Base-by-base conservation (phyloP, 1,140 invertebrate genomes). In the Heliothis subflexa region DNA sequence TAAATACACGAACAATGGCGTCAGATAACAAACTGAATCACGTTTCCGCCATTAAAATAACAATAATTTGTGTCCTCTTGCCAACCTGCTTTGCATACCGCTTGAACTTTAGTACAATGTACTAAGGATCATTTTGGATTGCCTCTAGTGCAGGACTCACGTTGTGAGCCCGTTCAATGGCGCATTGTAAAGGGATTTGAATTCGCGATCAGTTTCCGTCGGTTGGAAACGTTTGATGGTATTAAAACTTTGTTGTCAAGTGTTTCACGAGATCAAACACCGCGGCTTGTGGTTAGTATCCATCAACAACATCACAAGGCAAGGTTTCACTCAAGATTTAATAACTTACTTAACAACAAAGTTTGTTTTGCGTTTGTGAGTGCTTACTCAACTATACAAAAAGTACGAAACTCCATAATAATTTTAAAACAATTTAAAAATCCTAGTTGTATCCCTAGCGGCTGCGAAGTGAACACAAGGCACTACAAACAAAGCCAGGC, bases 211-310 rank as follows among this genome's bases (percentile, higher is more conserved):
- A 72, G 66, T 62, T 72, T 72, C 57, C 59, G 57, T 62, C 49
- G 66, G 45, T 45, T 25, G 45, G 54, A 70, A 78, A 78, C 54
- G 55, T 78, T 78, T 72, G 68, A 78, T 78, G 66, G 55, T 62
- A 72, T 78, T 78, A 78, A 78, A 78, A 78, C 47, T 72, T 72
- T 78, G 54, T 61, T 33, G 59, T 64, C 70, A 61, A 66, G 54
- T 49, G 64, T 70, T 71, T 50, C 28, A 28, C 21, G 59, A 64
- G 16, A 57, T 78, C 16, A 71, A 52, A 78, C 50, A 62, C 68
- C 55, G 28, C 45, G 10, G 66, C 14, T 33, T 40, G 57, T 21
- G 59, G 57, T 25, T 62, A 50, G n/a, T 74, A 45, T 52, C 52
- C 11, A 16, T 75, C 3, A 14, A 50, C 3, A 64, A 62, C 18